These are phyloP conservation scores for Antigone vipio DNA, from an alignment of 2,113 vertebrate genomes.

Conservation along the genomic window DNA sequence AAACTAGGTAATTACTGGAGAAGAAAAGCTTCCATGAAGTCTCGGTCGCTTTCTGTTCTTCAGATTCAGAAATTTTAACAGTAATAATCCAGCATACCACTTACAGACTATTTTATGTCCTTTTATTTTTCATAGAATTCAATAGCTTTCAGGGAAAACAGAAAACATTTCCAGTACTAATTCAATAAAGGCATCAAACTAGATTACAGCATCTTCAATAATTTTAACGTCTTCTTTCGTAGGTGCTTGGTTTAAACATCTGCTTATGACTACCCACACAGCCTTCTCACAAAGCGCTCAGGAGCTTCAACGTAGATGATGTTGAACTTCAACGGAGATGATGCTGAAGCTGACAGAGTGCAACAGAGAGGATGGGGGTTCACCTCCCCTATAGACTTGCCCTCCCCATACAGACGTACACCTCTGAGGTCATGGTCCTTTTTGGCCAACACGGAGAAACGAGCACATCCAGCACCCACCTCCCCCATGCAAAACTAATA, in stretches of 20 bases:
- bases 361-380: neutral
- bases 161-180: neutral
- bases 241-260: neutral
- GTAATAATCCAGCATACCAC: accelerated
- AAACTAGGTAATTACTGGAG: neutral
- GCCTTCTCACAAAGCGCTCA: neutral
- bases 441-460: accelerated
- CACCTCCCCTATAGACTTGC: accelerated
- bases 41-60: neutral
- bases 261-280: neutral
- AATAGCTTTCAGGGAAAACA: neutral
- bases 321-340: accelerated
- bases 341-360: accelerated
- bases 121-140: neutral
- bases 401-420: accelerated
- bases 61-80: neutral
- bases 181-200: neutral
- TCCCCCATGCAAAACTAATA: neutral
- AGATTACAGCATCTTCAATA: neutral
- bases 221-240: neutral
- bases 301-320: neutral
- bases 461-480: neutral
- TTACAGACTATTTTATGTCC: neutral
- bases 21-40: neutral
- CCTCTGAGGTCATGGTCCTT: neutral